Percentiles rank a stretch among this genome's conserved stretches.
Conservation (phyloP, 2,888 invertebrate genomes). For the Parnassius glacialis region DNA sequence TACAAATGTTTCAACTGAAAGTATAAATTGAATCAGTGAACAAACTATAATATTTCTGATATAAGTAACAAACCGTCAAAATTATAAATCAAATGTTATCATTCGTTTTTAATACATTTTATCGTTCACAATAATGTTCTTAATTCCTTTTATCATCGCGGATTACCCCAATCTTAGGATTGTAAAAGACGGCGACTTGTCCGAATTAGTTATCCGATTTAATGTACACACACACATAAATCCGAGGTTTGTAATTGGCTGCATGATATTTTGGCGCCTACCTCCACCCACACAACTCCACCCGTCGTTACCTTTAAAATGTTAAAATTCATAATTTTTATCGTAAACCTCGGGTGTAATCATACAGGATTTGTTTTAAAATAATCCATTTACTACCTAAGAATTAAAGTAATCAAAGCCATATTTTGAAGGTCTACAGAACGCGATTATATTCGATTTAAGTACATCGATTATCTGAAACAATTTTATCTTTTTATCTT, state of each 20-base stretch:
- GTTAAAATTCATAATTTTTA: constrained; percentile 37
- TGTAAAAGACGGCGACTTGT: constrained; percentile 49
- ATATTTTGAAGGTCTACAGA: constrained; percentile 56
- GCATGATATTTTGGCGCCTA: constrained; percentile 23
- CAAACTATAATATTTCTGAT: too few species aligned
- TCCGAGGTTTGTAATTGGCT: constrained; percentile 30
- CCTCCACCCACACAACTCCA: constrained; percentile 26
- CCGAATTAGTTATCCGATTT: constrained; percentile 27
- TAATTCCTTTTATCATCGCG: constrained; percentile 61
- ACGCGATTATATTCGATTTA: constrained; percentile 39
- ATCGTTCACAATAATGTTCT: constrained; percentile 62
- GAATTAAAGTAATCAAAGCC: constrained; percentile 68
- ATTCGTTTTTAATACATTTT: constrained; percentile 64
- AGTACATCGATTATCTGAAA: constrained; percentile 36
- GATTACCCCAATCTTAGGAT: constrained; percentile 64
- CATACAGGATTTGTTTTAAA: constrained; percentile 52
- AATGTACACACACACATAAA: constrained; percentile 29
- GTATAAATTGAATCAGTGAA: too few species aligned
- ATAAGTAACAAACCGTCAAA: constrained; percentile 28
- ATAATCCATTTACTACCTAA: constrained; percentile 47
- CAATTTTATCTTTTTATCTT: constrained; percentile 35
- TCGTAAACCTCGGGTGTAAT: constrained; percentile 60
- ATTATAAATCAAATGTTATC: constrained; percentile 79
- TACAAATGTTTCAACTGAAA: too few species aligned
- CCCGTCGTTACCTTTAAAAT: constrained; percentile 26